These are phyloP conservation scores for Arizona elegans DNA, from an alignment of 2,113 vertebrate genomes.

Conservation along the genomic window DNA sequence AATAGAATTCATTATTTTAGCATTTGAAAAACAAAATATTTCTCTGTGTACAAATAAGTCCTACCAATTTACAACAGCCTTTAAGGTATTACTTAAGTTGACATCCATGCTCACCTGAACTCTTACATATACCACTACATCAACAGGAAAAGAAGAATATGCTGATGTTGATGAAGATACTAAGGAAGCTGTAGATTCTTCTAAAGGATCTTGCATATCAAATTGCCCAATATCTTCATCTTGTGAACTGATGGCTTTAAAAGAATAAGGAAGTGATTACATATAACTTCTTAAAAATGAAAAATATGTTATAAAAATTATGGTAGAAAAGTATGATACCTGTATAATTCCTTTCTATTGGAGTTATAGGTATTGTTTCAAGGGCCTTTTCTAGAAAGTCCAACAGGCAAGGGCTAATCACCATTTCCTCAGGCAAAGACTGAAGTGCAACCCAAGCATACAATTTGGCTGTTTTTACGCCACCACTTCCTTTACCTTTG, in stretches of 20 bases:
- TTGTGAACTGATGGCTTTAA: slow-evolving; percentile 83
- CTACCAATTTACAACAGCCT: not conserved
- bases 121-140: slow-evolving; percentile 96
- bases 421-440: slow-evolving; percentile 97
- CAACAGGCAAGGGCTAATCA: slow-evolving; percentile 94
- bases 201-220: slow-evolving; percentile 88
- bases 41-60: not conserved
- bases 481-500: slow-evolving; percentile 90
- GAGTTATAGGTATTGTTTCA: slow-evolving; percentile 97
- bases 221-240: slow-evolving; percentile 97
- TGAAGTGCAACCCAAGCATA: slow-evolving; percentile 98
- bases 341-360: slow-evolving; percentile 88
- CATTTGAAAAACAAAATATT: not conserved
- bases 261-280: slow-evolving; percentile 49
- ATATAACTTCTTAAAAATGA: not conserved
- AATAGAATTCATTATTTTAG: not conserved
- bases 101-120: slow-evolving; percentile 82
- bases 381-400: slow-evolving; percentile 97
- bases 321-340: slow-evolving; percentile 57
- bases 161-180: slow-evolving; percentile 92
- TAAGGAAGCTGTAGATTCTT: slow-evolving; percentile 92
- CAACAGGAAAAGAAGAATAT: slow-evolving; percentile 96
- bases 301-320: not conserved
- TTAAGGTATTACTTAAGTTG: not conserved
- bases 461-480: slow-evolving; percentile 93